Conservation (phyloP, 2,113 vertebrate genomes). For the Phoenicopterus ruber region DNA sequence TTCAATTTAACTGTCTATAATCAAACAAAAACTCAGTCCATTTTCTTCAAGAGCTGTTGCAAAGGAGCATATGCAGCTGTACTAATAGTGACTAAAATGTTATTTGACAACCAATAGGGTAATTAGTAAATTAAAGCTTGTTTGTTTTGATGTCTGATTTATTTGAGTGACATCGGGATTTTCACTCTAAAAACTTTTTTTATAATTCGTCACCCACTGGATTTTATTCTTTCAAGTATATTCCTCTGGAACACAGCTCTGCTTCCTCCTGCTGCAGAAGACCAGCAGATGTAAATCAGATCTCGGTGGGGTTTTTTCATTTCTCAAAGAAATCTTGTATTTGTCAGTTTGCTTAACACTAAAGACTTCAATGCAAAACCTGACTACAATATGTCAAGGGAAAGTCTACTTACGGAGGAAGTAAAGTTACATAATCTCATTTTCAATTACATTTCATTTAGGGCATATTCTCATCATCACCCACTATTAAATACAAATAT, state of each 20-base stretch:
- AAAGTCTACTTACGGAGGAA: conserved; percentile 56
- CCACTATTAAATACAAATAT: conserved; percentile 74
- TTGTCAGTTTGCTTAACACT: conserved; percentile 58
- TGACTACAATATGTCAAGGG: conserved; percentile 45
- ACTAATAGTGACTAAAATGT: conserved; percentile 55
- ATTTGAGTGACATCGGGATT: conserved; percentile 30
- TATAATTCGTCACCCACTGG: neutral
- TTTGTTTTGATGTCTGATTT: conserved; percentile 46
- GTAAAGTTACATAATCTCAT: conserved; percentile 76
- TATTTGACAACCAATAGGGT: conserved; percentile 38
- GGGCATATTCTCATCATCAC: conserved; percentile 70
- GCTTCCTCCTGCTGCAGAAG: conserved; percentile 13
- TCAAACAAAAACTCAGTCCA: conserved; percentile 57
- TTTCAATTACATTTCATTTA: conserved; percentile 75
- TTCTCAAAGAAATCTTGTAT: conserved; percentile 29
- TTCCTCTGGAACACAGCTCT: neutral
- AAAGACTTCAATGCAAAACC: conserved; percentile 41
- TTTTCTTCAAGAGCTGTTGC: conserved; percentile 51
- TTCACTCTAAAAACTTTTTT: neutral
- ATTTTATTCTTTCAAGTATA: neutral
- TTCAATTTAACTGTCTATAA: conserved; percentile 47
- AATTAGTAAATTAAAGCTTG: conserved; percentile 48
- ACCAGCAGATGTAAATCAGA: conserved; percentile 43
- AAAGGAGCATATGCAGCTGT: conserved; percentile 62
- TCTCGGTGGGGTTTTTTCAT: neutral